A percentile compares a stretch with the other conserved stretches of the same genome.
phyloP scores from a whole-genome alignment of 2,113 vertebrate genomes.

The Raja brachyura region DNA sequence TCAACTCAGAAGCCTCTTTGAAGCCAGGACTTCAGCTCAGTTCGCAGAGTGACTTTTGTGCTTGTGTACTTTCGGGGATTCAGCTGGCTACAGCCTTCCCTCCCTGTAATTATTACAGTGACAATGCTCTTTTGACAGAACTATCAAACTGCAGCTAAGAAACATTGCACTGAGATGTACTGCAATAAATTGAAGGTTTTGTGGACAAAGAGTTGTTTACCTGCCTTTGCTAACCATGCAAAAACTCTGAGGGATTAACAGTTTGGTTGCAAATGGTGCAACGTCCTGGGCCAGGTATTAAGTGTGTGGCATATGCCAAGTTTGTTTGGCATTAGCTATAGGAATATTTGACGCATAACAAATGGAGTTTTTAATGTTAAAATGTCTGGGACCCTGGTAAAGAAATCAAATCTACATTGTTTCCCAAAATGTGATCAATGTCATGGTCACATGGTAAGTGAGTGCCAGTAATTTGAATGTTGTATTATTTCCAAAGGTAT shows the following conservation, averaged over 20 bases:
- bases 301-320: slow-evolving; percentile 26
- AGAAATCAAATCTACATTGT: slow-evolving; percentile 20
- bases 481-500: slow-evolving; percentile 12
- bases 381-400: slow-evolving; percentile 6
- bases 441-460: slow-evolving; percentile 29
- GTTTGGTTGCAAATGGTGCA: neutral
- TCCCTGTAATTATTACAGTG: neutral
- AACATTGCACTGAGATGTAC: neutral
- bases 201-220: neutral
- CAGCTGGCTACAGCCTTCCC: neutral
- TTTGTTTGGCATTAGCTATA: slow-evolving; percentile 37
- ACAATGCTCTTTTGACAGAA: slow-evolving; percentile 18
- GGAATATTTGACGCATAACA: slow-evolving; percentile 34
- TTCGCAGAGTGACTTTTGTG: neutral
- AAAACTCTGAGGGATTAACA: neutral
- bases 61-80: neutral
- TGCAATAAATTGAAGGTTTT: neutral
- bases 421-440: slow-evolving; percentile 25
- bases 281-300: neutral
- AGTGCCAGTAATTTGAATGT: slow-evolving; percentile 23
- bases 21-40: neutral
- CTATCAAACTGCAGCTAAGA: neutral
- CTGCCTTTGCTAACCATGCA: neutral
- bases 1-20: neutral
- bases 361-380: slow-evolving; percentile 18